Evolutionary conservation across 23 tunicate genomes (phyloP).

Genomic region (Ciona savignyi): DNA sequence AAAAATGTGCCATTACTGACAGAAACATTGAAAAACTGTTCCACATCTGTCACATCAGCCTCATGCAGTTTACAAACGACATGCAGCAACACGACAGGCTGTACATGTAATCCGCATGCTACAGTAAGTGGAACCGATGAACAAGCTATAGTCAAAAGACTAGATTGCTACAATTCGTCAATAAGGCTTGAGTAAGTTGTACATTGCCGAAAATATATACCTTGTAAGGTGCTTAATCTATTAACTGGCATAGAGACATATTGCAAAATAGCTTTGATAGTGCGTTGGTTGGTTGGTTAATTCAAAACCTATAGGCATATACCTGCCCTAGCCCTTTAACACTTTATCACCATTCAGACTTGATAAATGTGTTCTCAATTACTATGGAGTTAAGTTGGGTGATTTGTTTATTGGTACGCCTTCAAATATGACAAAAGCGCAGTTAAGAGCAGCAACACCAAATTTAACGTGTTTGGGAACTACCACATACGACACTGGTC

Average conservation of each 20-base stretch:
- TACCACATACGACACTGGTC: neutral
- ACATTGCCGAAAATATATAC: too few species aligned
- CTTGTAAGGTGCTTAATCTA: too few species aligned
- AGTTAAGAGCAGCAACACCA: neutral
- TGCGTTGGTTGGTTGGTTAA: too few species aligned
- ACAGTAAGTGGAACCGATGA: neutral
- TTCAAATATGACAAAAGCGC: neutral
- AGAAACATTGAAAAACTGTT: neutral
- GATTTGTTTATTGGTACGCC: constrained; percentile 8
- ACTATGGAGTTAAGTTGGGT: constrained; percentile 3
- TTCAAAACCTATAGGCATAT: too few species aligned
- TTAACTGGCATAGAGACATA: too few species aligned
- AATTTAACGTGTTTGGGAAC: neutral
- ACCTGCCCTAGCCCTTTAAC: too few species aligned
- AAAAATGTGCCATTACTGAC: too few species aligned
- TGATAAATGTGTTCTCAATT: constrained; percentile 11
- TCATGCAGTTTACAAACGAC: neutral
- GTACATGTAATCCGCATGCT: neutral
- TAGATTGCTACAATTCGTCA: neutral
- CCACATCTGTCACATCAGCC: neutral
- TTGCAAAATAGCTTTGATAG: too few species aligned
- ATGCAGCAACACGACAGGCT: neutral
- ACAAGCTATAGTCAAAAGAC: neutral
- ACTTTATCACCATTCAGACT: too few species aligned
- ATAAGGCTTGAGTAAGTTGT: neutral